Percentiles rank a stretch among this genome's conserved stretches.
Evolutionary conservation across 2,797 vertebrate species (phyloP).

Genomic region (Poecile montanus): DNA sequence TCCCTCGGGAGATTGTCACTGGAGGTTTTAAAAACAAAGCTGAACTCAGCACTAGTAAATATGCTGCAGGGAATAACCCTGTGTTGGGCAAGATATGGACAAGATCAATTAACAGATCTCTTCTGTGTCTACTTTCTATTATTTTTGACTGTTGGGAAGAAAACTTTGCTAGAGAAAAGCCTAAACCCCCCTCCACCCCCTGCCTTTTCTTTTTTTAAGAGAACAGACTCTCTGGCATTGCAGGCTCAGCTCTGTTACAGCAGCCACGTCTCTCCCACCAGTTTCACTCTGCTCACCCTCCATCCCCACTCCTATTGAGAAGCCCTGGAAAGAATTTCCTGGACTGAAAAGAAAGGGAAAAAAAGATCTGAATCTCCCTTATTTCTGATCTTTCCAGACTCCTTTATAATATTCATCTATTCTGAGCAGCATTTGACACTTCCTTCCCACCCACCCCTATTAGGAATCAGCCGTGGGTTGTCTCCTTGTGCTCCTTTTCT

Average conservation of each 20-base stretch:
- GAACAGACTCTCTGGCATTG: background rate
- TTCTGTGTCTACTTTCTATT: conserved; percentile 44
- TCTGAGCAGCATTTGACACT: conserved; percentile 39
- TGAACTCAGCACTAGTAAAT: conserved; percentile 69
- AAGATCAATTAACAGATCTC: conserved; percentile 64
- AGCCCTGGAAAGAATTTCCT: background rate
- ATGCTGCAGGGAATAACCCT: conserved; percentile 59
- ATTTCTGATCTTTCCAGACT: conserved; percentile 23
- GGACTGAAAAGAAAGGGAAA: background rate
- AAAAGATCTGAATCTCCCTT: background rate
- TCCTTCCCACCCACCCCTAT: background rate
- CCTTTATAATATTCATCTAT: conserved; percentile 40
- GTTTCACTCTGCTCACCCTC: background rate
- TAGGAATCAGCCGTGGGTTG: background rate
- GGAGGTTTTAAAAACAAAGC: conserved; percentile 70
- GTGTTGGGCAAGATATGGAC: conserved; percentile 52
- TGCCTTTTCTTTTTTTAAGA: background rate
- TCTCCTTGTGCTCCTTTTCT: background rate
- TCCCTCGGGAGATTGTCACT: conserved; percentile 65
- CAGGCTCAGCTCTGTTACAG: background rate
- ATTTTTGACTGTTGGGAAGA: conserved; percentile 48
- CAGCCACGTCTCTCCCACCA: background rate
- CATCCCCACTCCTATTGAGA: background rate
- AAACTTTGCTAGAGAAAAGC: conserved; percentile 30
- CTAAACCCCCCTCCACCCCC: background rate